Evolutionary conservation across 2,113 vertebrate species (phyloP).

Genomic region (Marmota monax): DNA sequence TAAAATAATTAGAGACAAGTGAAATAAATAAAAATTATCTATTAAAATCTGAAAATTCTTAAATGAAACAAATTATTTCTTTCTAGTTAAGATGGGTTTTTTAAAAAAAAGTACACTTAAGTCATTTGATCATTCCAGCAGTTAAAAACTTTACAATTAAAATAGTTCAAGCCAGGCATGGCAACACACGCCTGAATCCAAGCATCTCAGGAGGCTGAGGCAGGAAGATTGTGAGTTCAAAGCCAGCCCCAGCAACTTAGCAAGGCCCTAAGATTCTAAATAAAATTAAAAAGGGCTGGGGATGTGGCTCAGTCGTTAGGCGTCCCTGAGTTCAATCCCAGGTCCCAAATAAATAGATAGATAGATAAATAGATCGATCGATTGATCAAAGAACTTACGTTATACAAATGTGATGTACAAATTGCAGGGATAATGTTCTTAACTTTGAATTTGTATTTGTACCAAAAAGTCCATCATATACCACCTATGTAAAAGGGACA

Average conservation of each 20-base stretch:
- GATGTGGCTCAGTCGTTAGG: no score
- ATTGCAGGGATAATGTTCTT: conserved; percentile 95
- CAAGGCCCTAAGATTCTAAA: no score
- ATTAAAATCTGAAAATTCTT: conserved; percentile 39
- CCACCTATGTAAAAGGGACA: conserved; percentile 90
- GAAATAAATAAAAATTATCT: conserved; percentile 22
- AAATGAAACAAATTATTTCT: conserved; percentile 8
- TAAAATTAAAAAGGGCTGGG: no score
- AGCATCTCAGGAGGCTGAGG: no score
- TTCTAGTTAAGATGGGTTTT: conserved; percentile 11
- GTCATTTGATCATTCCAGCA: conserved; percentile 9
- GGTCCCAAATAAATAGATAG: no score
- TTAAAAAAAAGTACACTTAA: background rate
- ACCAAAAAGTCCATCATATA: conserved; percentile 98
- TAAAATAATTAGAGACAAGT: conserved; percentile 43
- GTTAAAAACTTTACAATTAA: background rate
- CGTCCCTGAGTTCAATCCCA: no score
- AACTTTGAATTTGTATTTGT: conserved; percentile 98
- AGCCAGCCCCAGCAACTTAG: no score
- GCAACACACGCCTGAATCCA: no score
- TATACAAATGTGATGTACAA: conserved; percentile 98
- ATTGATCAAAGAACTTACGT: conserved; percentile 90
- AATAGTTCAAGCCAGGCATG: background rate
- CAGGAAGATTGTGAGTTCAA: no score
- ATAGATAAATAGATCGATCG: no score